Conservation (phyloP, 2,113 vertebrate species). For the Centropus unirufus region DNA sequence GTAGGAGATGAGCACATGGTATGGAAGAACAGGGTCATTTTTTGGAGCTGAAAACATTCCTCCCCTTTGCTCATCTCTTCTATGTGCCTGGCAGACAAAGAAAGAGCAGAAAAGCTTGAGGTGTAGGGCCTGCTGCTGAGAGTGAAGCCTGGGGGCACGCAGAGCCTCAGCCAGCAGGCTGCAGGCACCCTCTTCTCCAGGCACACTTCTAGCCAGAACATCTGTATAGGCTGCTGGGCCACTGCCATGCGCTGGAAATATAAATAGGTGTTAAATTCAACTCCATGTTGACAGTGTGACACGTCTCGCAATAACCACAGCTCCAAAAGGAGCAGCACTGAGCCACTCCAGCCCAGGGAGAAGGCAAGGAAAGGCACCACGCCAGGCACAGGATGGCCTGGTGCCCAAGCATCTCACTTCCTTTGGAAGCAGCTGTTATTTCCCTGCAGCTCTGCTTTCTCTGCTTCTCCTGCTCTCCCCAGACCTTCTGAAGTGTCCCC, state of each 20-base stretch:
- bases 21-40: neutral
- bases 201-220: constrained; percentile 22
- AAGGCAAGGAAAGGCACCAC: neutral
- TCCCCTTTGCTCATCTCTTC: neutral
- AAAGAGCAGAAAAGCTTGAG: neutral
- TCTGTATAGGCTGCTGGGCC: constrained; percentile 28
- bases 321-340: constrained; percentile 36
- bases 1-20: neutral
- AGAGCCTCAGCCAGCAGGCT: neutral
- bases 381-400: constrained; percentile 26
- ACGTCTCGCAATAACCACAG: constrained; percentile 54
- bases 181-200: neutral
- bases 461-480: constrained; percentile 25
- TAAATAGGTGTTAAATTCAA: constrained; percentile 51
- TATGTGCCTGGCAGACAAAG: neutral
- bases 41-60: neutral
- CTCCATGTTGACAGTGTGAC: constrained; percentile 45
- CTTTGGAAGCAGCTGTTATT: constrained; percentile 36
- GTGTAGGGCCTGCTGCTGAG: neutral
- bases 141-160: accelerated
- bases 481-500: constrained; percentile 12
- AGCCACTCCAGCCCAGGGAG: neutral
- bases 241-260: constrained; percentile 23
- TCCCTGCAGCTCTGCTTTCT: constrained; percentile 32
- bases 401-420: constrained; percentile 40